A percentile compares a stretch with the other conserved stretches of the same genome.
Evolutionary conservation across 2,888 invertebrate species (phyloP).

Genomic region (Dolomedes plantarius): DNA sequence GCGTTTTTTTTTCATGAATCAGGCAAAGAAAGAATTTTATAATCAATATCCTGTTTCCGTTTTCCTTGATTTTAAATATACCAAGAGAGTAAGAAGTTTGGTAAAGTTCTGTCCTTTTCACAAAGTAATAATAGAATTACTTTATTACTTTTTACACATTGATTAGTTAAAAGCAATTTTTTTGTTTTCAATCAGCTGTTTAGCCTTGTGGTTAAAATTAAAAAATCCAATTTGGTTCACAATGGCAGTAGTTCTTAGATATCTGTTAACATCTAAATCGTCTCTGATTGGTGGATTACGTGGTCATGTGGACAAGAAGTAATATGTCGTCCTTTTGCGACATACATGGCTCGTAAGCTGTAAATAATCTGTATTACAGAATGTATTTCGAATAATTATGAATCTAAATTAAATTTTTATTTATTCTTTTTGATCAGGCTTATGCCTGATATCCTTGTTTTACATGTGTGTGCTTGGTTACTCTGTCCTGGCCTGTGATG

Average conservation of each 20-base stretch:
- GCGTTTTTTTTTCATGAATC: no score
- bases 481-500: conserved; percentile 48
- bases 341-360: conserved; percentile 34
- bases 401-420: conserved; percentile 18
- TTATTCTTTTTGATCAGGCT: conserved; percentile 31
- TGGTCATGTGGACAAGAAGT: conserved; percentile 66
- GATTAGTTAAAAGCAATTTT: no score
- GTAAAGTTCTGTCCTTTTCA: no score
- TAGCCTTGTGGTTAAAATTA: background rate
- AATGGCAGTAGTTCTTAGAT: conserved; percentile 33
- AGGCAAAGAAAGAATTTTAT: no score
- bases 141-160: no score
- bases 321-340: conserved; percentile 67
- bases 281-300: conserved; percentile 55
- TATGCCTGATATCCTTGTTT: conserved; percentile 26
- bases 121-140: no score
- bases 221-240: background rate
- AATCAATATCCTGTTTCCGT: no score
- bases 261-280: conserved; percentile 41
- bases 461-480: conserved; percentile 19
- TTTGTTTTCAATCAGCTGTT: conserved; percentile 1
- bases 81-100: no score
- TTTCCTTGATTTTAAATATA: no score
- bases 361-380: conserved; percentile 18
- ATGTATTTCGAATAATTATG: conserved; percentile 39